Evolutionary conservation across 2,888 invertebrate species (phyloP).

Genomic region (Autographa pulchrina): DNA sequence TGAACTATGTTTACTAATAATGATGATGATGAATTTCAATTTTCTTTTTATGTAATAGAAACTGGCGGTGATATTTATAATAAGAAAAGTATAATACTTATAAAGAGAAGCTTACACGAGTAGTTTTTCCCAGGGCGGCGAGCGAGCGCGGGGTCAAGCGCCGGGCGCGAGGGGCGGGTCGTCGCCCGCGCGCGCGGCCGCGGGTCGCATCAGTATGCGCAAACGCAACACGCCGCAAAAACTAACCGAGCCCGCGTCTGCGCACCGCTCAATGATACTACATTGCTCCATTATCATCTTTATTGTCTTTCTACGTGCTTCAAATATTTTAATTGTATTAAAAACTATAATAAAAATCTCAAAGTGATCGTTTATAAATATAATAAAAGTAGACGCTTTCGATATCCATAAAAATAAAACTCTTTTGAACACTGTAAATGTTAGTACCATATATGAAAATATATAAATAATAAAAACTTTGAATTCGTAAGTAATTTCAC

Average conservation of each 20-base stretch:
- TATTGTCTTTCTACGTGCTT: constrained; percentile 56
- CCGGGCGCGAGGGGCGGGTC: constrained; percentile 76
- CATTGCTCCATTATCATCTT: constrained; percentile 66
- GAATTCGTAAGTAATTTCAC: no score
- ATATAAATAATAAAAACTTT: no score
- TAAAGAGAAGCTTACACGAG: constrained; percentile 29
- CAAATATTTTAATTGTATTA: constrained; percentile 51
- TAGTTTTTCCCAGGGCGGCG: constrained; percentile 60
- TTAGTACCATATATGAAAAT: neutral
- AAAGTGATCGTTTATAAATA: neutral
- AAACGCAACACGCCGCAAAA: constrained; percentile 77
- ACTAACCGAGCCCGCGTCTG: constrained; percentile 65
- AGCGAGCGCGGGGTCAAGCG: constrained; percentile 77
- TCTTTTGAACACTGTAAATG: neutral
- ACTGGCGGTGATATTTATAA: neutral
- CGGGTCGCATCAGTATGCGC: constrained; percentile 80
- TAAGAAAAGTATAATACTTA: constrained; percentile 30
- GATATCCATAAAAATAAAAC: neutral
- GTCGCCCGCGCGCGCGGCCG: constrained; percentile 68
- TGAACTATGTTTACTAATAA: neutral
- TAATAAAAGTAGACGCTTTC: neutral
- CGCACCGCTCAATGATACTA: constrained; percentile 69
- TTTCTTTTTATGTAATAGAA: neutral
- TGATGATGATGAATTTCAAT: neutral
- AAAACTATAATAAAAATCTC: constrained; percentile 19